phyloP scores from a whole-genome alignment of 92 coral and sea anemone genomes.

The Blastomussa wellsi region DNA sequence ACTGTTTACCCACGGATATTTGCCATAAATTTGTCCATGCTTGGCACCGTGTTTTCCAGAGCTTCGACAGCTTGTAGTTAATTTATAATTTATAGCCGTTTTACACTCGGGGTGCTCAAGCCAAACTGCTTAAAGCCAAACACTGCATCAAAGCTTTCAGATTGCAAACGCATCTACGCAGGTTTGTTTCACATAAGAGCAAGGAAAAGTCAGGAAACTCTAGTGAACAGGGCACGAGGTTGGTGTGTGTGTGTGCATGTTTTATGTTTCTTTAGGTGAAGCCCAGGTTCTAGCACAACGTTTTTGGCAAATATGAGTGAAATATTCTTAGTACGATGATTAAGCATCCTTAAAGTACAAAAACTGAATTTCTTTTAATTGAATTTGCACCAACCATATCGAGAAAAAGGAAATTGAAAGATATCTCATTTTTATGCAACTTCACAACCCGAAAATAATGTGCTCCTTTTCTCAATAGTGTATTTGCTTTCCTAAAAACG shows the following conservation, averaged over 20 bases:
- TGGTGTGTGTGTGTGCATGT: background rate
- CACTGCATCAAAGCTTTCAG: background rate
- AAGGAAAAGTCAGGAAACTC: background rate
- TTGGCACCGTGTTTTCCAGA: conserved; percentile 13
- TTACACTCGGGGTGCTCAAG: background rate
- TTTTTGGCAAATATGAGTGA: background rate
- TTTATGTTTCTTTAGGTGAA: background rate
- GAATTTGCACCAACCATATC: background rate
- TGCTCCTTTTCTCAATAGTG: background rate
- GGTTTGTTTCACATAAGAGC: background rate
- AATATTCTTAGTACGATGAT: background rate
- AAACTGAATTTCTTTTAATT: too few species aligned
- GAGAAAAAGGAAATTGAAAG: background rate
- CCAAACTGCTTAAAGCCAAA: conserved; percentile 11
- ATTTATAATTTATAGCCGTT: conserved; percentile 7
- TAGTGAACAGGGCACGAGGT: background rate
- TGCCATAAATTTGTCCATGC: background rate
- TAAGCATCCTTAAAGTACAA: background rate
- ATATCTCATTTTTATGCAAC: background rate
- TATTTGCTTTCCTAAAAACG: background rate
- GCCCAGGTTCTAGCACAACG: background rate
- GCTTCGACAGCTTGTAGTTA: background rate
- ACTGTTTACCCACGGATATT: background rate
- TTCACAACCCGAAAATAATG: background rate
- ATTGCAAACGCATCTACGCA: background rate